Conservation (phyloP, 2,888 invertebrate species). For the Synergus laeviventris region DNA sequence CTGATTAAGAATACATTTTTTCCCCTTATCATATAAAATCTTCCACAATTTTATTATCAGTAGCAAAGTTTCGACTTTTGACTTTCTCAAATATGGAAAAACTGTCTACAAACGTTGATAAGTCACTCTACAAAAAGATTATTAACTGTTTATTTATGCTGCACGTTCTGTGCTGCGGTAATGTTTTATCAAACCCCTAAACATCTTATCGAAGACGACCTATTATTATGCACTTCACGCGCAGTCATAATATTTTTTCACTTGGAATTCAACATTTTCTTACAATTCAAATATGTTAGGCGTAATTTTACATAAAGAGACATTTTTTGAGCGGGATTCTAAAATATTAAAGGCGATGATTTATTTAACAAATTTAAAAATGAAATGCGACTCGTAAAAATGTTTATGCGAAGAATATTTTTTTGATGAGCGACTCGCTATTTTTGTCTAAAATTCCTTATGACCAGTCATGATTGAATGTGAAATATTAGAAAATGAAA, state of each 20-base stretch:
- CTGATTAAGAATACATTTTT: conserved; percentile 32
- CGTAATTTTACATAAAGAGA: conserved; percentile 18
- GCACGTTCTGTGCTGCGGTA: conserved; percentile 37
- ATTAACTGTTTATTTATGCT: conserved; percentile 37
- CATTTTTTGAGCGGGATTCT: background rate
- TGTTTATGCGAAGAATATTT: background rate
- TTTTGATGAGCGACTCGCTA: background rate
- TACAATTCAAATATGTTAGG: conserved; percentile 5
- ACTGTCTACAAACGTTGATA: conserved; percentile 16
- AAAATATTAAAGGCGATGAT: background rate
- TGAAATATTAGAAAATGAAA: background rate
- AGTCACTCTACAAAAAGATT: conserved; percentile 26
- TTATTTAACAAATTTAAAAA: background rate
- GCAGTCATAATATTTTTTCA: conserved; percentile 2
- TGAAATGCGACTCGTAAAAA: background rate
- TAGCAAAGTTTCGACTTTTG: conserved; percentile 29
- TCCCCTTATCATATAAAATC: conserved; percentile 35
- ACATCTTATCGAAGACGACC: conserved; percentile 36
- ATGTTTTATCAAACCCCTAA: conserved; percentile 36
- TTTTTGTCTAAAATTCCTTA: background rate
- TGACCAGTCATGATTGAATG: background rate
- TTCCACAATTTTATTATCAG: conserved; percentile 37
- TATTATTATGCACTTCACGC: conserved; percentile 28
- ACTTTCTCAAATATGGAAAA: conserved; percentile 31
- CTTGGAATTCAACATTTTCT: background rate